Percentiles rank a stretch among this genome's conserved stretches.
These are phyloP conservation scores for Panulirus ornatus DNA, from an alignment of 1,140 invertebrate species.

Conservation along the genomic window DNA sequence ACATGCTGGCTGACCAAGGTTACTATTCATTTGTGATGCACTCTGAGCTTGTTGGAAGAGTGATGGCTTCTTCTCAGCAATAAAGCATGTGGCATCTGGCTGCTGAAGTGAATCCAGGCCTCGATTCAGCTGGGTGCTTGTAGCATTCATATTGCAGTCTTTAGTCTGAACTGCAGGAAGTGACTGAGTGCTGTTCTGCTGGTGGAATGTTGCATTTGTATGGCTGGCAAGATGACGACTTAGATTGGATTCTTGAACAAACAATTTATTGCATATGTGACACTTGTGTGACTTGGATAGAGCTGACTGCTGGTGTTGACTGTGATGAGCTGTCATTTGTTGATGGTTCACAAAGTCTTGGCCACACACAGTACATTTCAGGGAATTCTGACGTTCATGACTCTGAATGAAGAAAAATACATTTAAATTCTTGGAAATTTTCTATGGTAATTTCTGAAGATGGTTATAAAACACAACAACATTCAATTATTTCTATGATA, in stretches of 20 bases:
- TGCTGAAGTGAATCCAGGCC: background rate
- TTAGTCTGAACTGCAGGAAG: conserved; percentile 25
- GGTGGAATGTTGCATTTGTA: conserved; percentile 13
- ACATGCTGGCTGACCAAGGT: background rate
- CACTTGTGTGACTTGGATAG: conserved; percentile 14
- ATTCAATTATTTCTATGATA: background rate
- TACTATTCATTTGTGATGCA: conserved; percentile 3
- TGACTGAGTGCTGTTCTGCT: conserved; percentile 15
- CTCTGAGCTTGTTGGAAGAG: conserved; percentile 19
- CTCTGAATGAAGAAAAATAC: conserved; percentile 22
- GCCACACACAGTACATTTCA: conserved; percentile 54
- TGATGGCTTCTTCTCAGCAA: background rate
- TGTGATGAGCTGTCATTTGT: conserved; percentile 54
- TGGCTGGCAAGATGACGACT: conserved; percentile 53
- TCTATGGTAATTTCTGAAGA: background rate
- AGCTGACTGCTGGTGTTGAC: conserved; percentile 4
- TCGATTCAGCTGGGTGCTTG: background rate
- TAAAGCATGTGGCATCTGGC: conserved; percentile 2
- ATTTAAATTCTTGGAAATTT: too few relatives aligned
- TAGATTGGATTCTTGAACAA: conserved; percentile 40
- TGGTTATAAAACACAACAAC: background rate
- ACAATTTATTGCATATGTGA: conserved; percentile 53
- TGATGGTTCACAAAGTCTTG: conserved; percentile 61
- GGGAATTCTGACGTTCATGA: conserved; percentile 52
- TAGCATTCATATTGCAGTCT: background rate